Evolutionary conservation across 2,888 invertebrate species (phyloP), one percentile per base, ranked within the genome.

Genomic region (Perizoma affinitatum): DNA sequence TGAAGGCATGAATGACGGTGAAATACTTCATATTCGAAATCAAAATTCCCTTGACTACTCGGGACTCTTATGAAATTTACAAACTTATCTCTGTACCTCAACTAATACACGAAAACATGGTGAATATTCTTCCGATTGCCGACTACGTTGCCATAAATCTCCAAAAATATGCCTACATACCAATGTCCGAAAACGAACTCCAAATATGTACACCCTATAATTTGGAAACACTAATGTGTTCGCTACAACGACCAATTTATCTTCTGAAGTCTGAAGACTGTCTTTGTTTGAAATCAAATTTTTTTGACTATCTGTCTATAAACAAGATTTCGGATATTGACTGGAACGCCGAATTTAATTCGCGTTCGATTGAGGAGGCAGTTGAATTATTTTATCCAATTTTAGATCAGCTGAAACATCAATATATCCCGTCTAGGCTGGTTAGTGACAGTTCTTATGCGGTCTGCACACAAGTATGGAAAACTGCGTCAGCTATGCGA

Each of bases 21-120:
- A 46, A 57, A 4, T 68, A 67, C 22, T 45, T 71, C 9, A 63
- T 72, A 40, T 66, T 71, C 38, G 67, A 73, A 42, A 54, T 71
- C 4, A 63, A 50, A 6, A 60, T 72, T 6, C 71, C 70, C 0
- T 55, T 70, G 7, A 52, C 66, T 0, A 46, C 34, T 5, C 36
- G 51, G 9, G 51, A 51, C 42, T 34, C 34, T 2, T 51, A 42
- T 5, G 42, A 51, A 34, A 34, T 51, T 34, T 42, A 34, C 34
- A 33, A 42, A 0, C 34, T 42, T 10, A 42, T 42, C n/a, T 5
- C 51, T 2, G 42, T 51, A 5, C 51, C 51, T 33, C 42, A 34
- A 42, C 42, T 42, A n/a, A 34, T 42, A n/a, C 0, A 34, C 34
- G 35, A 43, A 33, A n/a, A 11, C 3, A 42, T 42, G 51, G 6